Base-by-base conservation (phyloP, 2,888 invertebrate species). In the Desoria tigrina region DNA sequence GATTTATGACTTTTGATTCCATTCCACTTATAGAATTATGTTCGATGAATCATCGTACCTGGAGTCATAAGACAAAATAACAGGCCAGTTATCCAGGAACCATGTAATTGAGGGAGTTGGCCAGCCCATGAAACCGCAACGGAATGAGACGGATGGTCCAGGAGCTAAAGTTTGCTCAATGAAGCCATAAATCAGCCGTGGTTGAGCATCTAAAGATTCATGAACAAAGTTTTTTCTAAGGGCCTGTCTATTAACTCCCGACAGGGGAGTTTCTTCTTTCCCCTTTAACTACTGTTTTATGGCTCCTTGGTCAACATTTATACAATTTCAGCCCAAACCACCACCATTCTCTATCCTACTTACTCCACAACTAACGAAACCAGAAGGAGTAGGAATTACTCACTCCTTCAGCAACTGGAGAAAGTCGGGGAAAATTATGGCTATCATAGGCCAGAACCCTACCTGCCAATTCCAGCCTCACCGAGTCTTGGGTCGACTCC, bases 131-230 rank as follows among this genome's bases (percentile, higher is more conserved):
- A 87, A 87, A 73, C 87, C 88, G 78, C 90, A 91, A 79, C 88
- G 88, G 65, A 90, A 81, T 55, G 89, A 88, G 63, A 90, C 88
- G 23, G 87, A 86, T n/a, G 88, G 88, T 37, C 90, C 90, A 0
- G 88, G 87, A 77, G 88, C 88, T 74, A 90, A 83, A 50, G 88
- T 90, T 81, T 89, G 88, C 78, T 89, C 89, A 77, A 88, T 87
- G 81, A 89, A 89, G 78, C 87, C 87, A 80, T 88, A 88, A 60
- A 88, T 83, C 69, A 90, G 83, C 72, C 87, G 84, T 1, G 90
- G 90, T 28, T 88, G 86, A 9, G 90, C 88, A 80, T 89, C 89
- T 89, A 45, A 45, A 21, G 45, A 51, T 45, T 60, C 53, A 60
- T 57, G 59, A 3, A 32, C 55, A 61, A 55, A 49, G 58, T 58